Base-by-base conservation (phyloP, 2,888 invertebrate species). In the Idaea straminata region DNA sequence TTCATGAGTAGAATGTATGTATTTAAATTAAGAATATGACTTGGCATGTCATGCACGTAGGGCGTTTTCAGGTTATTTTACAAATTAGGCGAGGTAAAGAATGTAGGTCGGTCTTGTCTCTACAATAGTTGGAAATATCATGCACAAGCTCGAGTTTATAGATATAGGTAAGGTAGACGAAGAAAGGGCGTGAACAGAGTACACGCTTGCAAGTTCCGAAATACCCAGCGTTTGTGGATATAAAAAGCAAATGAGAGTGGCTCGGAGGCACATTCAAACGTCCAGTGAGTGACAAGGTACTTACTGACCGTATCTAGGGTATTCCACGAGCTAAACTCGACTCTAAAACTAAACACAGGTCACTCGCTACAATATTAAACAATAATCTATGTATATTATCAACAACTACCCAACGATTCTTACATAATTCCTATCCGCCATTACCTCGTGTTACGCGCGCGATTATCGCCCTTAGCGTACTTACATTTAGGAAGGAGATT, bases 341-440 rank as follows among this genome's bases (percentile, higher is more conserved):
- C 47, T 47, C 7, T 47, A 47, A 6, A 47, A 47, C 47, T 47
- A 47, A 47, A 13, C 47, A 47, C 47, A 13, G 7, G 7, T 4
- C 47, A 47, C 47, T 47, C 7, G 47, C 47, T 47, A 47, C 13
- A 47, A 25, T 15, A 60, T 15, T 60, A 7, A 34, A 35, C 15
- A 35, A 25, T 60, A 60, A 25, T 34, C 60, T 6, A 5, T 74
- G 74, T 73, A 73, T 77, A 73, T 77, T 80, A 85, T 88, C 85
- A 90, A 88, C 87, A 89, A 86, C 84, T 65, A 25, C 61, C 64
- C 83, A 79, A 79, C 81, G 83, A 82, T 80, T 88, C 89, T 91
- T 91, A 91, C 89, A 91, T 91, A 91, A 91, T 87, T 88, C 79
- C 79, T 80, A 82, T 79, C 88, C 83, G 89, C 89, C 89, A 89